Evolutionary conservation across 2,113 vertebrate genomes (phyloP), one percentile per base, ranked within the genome.

Genomic region (Gymnobelideus leadbeateri): DNA sequence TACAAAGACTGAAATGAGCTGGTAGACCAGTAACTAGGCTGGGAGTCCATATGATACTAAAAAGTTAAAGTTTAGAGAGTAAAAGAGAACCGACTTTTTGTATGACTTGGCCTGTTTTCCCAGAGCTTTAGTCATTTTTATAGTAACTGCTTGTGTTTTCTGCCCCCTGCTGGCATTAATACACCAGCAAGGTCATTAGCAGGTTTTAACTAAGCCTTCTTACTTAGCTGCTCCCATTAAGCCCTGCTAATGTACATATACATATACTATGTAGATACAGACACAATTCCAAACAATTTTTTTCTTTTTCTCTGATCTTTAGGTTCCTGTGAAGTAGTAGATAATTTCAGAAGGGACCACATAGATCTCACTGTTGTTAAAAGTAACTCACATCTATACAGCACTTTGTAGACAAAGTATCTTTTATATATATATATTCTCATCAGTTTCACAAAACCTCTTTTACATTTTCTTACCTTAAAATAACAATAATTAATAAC

Each of bases 301-400:
- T 77, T 68, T 55, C 95, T 90, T 91, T 10, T 91, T 61, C 93
- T 91, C 90, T 89, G 49, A 52, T 57, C 43, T 95, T 97, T 89
- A 31, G 21, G 46, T 93, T 94, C 91, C 46, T 91, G 43, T 6
- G 47, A 93, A 61, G 43, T 91, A 10, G 92, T 31, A 57, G 55
- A 28, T 89, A 94, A 50, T 31, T 51, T 47, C 68, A 89, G n/a
- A 47, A 47, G 50, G 25, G 31, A 50, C 25, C 93, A 89, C 92
- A 91, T 10, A 90, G 24, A 37, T 50, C 31, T 37, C 52, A 95
- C n/a, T 52, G 19, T 47, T 46, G 52, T 25, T 16, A 95, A 89
- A 43, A 26, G 10, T 61, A 37, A 68, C 31, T 61, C 57, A 31
- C 31, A 68, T 4, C 57, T 68, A 68, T 68, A 68, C 28, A 31